These are phyloP conservation scores for Platalea minor DNA, from an alignment of 2,797 vertebrate species.

Conservation along the genomic window DNA sequence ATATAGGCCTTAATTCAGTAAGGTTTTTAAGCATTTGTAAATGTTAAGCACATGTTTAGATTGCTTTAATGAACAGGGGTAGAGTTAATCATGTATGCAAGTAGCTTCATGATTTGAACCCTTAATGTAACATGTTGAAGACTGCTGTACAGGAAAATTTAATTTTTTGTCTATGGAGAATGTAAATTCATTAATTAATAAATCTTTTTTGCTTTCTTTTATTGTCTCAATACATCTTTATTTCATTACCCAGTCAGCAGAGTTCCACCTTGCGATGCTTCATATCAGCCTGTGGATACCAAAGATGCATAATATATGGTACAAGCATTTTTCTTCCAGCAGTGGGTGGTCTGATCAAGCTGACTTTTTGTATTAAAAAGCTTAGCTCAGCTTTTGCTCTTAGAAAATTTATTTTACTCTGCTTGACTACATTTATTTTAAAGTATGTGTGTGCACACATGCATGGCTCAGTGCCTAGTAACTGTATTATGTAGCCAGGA, in stretches of 20 bases:
- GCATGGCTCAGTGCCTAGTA: background rate
- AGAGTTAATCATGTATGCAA: background rate
- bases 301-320: background rate
- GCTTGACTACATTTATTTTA: slow-evolving; percentile 30
- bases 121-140: background rate
- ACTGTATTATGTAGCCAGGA: background rate
- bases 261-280: background rate
- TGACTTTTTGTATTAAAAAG: slow-evolving; percentile 17
- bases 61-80: background rate
- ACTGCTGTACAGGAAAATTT: background rate
- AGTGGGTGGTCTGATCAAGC: background rate
- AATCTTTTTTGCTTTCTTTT: background rate
- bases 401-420: slow-evolving; percentile 35
- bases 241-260: slow-evolving; percentile 1
- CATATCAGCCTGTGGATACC: background rate
- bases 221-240: background rate
- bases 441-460: background rate
- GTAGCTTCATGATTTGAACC: background rate
- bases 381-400: slow-evolving; percentile 16
- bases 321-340: background rate
- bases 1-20: background rate
- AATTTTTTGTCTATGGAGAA: background rate
- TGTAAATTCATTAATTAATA: slow-evolving; percentile 4
- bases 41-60: background rate
- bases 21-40: background rate